These are phyloP conservation scores for Chloropsis hardwickii DNA, from an alignment of 2,113 vertebrate genomes.

Conservation along the genomic window DNA sequence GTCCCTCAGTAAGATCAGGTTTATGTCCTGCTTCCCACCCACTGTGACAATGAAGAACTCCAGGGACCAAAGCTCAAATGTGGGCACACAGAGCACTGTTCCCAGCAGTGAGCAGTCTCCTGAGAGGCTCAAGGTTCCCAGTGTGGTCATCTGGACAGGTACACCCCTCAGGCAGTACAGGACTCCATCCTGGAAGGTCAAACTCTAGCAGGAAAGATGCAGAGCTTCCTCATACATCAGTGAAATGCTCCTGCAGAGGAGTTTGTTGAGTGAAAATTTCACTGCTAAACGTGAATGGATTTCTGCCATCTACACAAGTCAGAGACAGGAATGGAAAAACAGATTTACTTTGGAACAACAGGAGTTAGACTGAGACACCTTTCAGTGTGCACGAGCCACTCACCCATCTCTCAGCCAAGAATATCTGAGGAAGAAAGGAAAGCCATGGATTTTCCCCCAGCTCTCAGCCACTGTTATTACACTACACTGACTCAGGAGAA, in stretches of 20 bases:
- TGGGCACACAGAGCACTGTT: neutral
- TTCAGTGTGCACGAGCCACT: neutral
- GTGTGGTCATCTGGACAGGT: neutral
- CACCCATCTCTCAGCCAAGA: neutral
- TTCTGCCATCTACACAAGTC: neutral
- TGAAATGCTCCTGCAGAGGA: neutral
- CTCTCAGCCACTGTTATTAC: neutral
- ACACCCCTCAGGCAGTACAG: fast-evolving
- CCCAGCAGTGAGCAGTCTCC: no score
- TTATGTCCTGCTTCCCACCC: neutral
- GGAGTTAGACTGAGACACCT: neutral
- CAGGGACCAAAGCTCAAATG: neutral
- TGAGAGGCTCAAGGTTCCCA: neutral
- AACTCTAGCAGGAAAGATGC: neutral
- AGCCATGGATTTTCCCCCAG: neutral
- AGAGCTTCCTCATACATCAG: neutral
- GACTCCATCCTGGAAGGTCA: neutral
- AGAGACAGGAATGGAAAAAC: neutral
- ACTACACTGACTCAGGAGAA: neutral
- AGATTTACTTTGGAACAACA: neutral
- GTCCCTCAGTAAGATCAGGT: neutral
- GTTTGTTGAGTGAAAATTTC: neutral
- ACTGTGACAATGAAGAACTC: neutral
- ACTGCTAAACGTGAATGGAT: neutral
- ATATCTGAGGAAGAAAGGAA: neutral